A percentile compares a stretch with the other conserved stretches of the same genome.
Conservation (phyloP, 2,888 invertebrate genomes). For the Anoplius nigerrimus region DNA sequence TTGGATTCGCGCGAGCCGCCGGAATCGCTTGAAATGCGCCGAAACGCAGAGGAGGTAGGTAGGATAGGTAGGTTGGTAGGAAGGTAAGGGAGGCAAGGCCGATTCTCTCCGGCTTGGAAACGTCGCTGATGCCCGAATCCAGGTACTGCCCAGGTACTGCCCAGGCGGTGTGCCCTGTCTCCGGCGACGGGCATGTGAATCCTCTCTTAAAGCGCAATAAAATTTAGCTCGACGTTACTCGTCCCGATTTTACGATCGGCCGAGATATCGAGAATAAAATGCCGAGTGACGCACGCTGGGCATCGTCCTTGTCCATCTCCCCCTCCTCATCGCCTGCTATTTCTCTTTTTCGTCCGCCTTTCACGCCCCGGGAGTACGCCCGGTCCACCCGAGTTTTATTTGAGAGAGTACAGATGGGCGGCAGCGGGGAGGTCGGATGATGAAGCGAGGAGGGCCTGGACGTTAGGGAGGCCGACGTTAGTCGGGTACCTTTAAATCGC, state of each 20-base stretch:
- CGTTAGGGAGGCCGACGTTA: not conserved
- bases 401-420: conserved; percentile 28
- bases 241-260: conserved; percentile 49
- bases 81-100: too few relatives aligned
- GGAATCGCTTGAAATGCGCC: not conserved
- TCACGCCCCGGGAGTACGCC: too few relatives aligned
- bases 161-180: not conserved
- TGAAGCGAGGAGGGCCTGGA: not conserved
- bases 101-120: too few relatives aligned
- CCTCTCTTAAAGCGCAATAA: conserved; percentile 44
- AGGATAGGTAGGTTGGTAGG: too few relatives aligned
- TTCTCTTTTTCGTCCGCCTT: too few relatives aligned
- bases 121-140: too few relatives aligned
- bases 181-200: not conserved
- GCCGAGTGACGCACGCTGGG: not conserved
- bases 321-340: not conserved
- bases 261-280: conserved; percentile 25
- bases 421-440: not conserved
- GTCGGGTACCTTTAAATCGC: conserved; percentile 40
- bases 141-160: too few relatives aligned
- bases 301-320: too few relatives aligned
- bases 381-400: conserved; percentile 44
- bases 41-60: not conserved
- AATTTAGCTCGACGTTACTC: conserved; percentile 48
- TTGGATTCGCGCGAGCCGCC: conserved; percentile 18